Base-by-base conservation (phyloP, 1,140 invertebrate species). In the Pachypeltis micranthus region DNA sequence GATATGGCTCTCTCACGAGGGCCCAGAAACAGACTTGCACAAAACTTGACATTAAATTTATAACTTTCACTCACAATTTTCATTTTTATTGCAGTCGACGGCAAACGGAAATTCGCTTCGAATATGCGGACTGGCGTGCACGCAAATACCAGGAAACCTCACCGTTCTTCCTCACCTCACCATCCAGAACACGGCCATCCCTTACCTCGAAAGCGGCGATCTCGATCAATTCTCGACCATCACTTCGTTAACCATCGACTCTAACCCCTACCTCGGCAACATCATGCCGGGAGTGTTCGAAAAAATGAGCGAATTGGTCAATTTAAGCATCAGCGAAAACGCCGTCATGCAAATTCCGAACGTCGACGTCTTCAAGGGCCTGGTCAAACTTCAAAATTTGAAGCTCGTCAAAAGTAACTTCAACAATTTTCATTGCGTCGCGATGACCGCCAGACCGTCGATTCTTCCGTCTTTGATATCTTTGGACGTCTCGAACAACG, bases 351-450 rank as follows among this genome's bases (percentile, higher is more conserved):
- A 77, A 27, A 71, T 72, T 7, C 70, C 77, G 31, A 73, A 77
- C 28, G 63, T 65, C 34, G 75, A 71, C 23, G 68, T 77, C 0
- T 76, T 76, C 44, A 59, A 55, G 7, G 63, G 68, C 7, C 39
- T 78, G 21, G 65, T 59, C 0, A 75, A 70, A 62, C 72, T 78
- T 14, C 65, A 63, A n/a, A 73, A 75, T 59, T 67, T 78, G 27
- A 74, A 71, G 2, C 67, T 78, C 64, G 72, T 75, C 1, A 77
- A 77, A 61, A 77, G 77, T 65, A 73, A 73, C 21, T 76, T 78
- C 59, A 66, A 62, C 2, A 72, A 71, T 44, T 69, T 78, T 31
- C 31, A 54, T 16, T 24, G 26, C 3, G 16, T 62, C 23, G 14
- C 51, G 4, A 27, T 55, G 1, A 31, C 61, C 12, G 27, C 51